A percentile compares a stretch with the other conserved stretches of the same genome.
phyloP scores from a whole-genome alignment of 2,797 vertebrate genomes.

The Tympanoctomys barrerae region DNA sequence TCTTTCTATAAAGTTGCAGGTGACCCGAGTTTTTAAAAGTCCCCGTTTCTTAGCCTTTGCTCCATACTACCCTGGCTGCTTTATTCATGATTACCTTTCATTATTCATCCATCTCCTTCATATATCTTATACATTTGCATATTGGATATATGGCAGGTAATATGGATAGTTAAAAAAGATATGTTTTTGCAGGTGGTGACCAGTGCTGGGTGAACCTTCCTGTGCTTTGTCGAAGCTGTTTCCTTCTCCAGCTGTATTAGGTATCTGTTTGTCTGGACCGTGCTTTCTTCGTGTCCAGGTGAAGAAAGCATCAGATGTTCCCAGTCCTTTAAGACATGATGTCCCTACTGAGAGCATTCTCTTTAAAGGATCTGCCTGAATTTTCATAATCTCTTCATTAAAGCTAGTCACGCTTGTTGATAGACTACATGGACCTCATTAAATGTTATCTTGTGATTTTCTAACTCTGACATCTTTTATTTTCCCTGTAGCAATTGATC shows the following conservation, averaged over 20 bases:
- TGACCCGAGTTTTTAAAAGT: not conserved
- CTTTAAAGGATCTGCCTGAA: conserved; percentile 1
- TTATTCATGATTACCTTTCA: not conserved
- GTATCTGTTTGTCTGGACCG: not conserved
- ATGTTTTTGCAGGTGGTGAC: not conserved
- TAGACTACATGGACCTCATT: not conserved
- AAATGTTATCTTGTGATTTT: not conserved
- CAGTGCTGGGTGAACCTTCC: not conserved
- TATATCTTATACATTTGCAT: not conserved
- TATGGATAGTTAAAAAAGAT: not conserved
- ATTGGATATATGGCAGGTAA: not conserved
- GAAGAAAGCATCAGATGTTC: not conserved
- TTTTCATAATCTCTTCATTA: not conserved
- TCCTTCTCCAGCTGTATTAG: not conserved
- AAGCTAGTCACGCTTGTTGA: not conserved
- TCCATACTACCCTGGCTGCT: not conserved
- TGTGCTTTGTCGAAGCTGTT: not conserved
- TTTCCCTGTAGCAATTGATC: not conserved
- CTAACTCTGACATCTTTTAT: not conserved
- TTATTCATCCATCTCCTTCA: not conserved
- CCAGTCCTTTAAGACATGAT: not conserved
- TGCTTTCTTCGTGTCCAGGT: not conserved
- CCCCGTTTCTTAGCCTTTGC: not conserved
- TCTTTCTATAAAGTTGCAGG: not conserved
- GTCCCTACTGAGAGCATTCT: not conserved